A percentile compares a stretch with the other conserved stretches of the same genome.
These are phyloP conservation scores for Spea multiplicata DNA, from an alignment of 2,113 vertebrate genomes.

Conservation along the genomic window DNA sequence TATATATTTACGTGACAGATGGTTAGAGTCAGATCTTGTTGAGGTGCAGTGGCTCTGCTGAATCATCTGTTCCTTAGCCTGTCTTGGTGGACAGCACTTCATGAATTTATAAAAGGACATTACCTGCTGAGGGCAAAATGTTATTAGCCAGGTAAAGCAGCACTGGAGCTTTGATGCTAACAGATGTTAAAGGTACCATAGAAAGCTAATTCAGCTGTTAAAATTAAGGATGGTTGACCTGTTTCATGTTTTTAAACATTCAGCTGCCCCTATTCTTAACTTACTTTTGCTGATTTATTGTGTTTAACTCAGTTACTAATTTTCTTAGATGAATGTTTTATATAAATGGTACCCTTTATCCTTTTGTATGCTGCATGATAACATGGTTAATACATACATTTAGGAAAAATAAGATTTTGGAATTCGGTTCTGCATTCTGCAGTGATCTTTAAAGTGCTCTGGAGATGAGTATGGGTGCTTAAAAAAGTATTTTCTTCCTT, in stretches of 20 bases:
- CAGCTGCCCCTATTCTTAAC: slow-evolving; percentile 8
- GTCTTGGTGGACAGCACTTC: slow-evolving; percentile 26
- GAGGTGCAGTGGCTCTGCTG: slow-evolving; percentile 37
- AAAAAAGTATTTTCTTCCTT: no score
- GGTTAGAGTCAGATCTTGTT: slow-evolving; percentile 27
- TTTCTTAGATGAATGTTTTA: no score
- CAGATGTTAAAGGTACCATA: slow-evolving; percentile 29
- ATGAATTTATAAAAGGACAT: slow-evolving; percentile 45
- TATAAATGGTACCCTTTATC: no score
- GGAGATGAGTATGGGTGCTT: no score
- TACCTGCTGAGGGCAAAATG: slow-evolving; percentile 46
- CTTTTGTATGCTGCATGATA: no score
- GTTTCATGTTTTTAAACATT: slow-evolving; percentile 17
- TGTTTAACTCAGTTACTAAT: no score
- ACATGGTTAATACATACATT: no score
- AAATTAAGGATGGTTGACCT: slow-evolving; percentile 33
- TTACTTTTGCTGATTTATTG: background rate
- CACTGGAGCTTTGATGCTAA: slow-evolving; percentile 14
- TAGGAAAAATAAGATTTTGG: no score
- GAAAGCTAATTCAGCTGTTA: slow-evolving; percentile 20
- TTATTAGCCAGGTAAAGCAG: slow-evolving; percentile 39
- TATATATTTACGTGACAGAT: slow-evolving; percentile 46
- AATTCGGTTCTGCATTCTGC: no score
- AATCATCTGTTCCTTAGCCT: slow-evolving; percentile 37
- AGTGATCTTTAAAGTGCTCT: no score